Base-by-base conservation (phyloP, 2,797 vertebrate species). In the Propithecus perrieri region DNA sequence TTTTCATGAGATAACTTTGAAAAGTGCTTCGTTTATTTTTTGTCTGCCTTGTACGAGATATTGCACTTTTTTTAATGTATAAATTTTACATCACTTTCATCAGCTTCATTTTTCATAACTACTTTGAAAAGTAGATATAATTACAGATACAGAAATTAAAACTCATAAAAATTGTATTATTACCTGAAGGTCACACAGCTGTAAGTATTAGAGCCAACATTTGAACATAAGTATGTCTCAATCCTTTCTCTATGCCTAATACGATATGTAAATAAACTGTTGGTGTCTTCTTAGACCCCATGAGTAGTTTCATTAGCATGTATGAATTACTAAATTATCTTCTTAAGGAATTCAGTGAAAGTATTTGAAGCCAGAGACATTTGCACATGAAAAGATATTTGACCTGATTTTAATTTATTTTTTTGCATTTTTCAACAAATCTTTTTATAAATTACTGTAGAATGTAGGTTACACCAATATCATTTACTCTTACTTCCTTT, bases 91-190 rank as follows among this genome's bases (percentile, higher is more conserved):
- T 69, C 10, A 75, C 1, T 50, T 89, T 85, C 11, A 78, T 48
- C 13, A 91, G 35, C 28, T 93, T 81, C 10, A 91, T 79, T 91
- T 83, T 85, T 95, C 22, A 13, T 53, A 88, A 87, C 17, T 80
- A 24, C 46, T 55, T 4, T 89, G 33, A 92, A 95, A 94, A 30
- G 6, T 35, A 55, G 46, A 24, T 41, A 22, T 53, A 28, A 72
- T 61, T 78, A 5, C 63, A 88, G 18, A 76, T 63, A 79, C 0
- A 69, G 26, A 57, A 92, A 69, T 13, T 74, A 11, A 81, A 91
- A 69, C 15, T 48, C 46, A 57, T 0, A 67, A 7, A 85, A 4
- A 8, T 41, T 17, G 71, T 80, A 13, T 86, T 69, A 26, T 22
- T 65, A n/a, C 35, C 24, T 55, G 53, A 78, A 91, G 11, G 18